Base-by-base conservation (phyloP, 2,113 vertebrate species). In the Lethenteron reissneri region DNA sequence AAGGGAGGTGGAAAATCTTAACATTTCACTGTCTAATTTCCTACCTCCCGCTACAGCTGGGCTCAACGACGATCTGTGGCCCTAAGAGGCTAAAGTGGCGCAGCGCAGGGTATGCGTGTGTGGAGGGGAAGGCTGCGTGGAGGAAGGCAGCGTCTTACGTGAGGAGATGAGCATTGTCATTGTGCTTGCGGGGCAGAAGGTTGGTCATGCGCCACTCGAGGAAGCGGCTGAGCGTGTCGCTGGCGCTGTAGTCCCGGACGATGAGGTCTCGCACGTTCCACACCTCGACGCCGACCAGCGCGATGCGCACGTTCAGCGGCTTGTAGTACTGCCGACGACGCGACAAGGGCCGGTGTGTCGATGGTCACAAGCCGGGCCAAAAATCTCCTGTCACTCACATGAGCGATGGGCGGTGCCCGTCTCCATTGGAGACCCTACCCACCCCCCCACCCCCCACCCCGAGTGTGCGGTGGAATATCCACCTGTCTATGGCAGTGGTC, bases 101-200 rank as follows among this genome's bases (percentile, higher is more conserved):
- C 41, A 41, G 60, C 60, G 4, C 14, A 64, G 60, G 14, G 60
- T 64, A 19, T 64, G 60, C 8, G 60, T 64, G 60, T 64, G 60
- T 64, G 60, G 4, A 8, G 17, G 14, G 14, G 14, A 64, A 64
- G 14, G 14, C 60, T 41, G 41, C 41, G 41, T 41, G 41, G 41
- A 13, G 14, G 11, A 10, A 2, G 9, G 11, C 56, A 19, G 12
- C 71, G 19, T 71, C 87, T 82, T 81, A 96, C 91, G 86, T 91
- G 74, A 97, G 76, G 9, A 96, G 87, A 80, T 97, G 92, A 4
- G 88, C 88, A 0, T 87, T 97, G 81, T 96, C 92, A 0, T 97
- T 90, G 10, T 80, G 83, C 41, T 91, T 75, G 7, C 80, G 81
- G 0, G 85, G 86, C 71, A 95, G 81, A 73, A 97, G 78, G 56